Conservation (phyloP, 2,888 invertebrate genomes). For the Ellobium chinense region DNA sequence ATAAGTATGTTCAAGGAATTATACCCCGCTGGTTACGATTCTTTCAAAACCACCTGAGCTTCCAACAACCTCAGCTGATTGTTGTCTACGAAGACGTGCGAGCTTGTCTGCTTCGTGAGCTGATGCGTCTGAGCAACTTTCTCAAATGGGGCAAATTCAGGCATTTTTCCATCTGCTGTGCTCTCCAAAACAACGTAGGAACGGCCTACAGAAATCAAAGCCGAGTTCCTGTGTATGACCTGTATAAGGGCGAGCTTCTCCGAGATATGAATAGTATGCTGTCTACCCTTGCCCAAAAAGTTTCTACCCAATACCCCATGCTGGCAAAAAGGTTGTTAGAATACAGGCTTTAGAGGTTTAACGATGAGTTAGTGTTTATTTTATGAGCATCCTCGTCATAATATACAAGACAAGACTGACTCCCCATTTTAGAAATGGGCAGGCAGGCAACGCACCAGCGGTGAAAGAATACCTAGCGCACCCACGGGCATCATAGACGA, state of each 20-base stretch:
- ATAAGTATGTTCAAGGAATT: too few species aligned
- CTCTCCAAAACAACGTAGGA: background rate
- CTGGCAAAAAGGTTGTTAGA: background rate
- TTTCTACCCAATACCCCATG: background rate
- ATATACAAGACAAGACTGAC: too few species aligned
- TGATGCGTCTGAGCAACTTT: background rate
- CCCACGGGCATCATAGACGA: too few species aligned
- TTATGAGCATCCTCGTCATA: too few species aligned
- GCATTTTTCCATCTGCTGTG: conserved; percentile 3
- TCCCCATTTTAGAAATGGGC: too few species aligned
- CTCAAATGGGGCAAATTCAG: background rate
- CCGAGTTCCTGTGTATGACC: background rate
- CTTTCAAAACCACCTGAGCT: background rate
- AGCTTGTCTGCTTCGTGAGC: background rate
- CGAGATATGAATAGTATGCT: background rate
- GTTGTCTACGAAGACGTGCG: background rate
- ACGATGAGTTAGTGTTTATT: too few species aligned
- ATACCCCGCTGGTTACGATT: background rate
- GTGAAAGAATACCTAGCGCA: too few species aligned
- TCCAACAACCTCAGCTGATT: background rate
- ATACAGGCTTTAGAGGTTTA: too few species aligned
- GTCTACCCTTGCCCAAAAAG: background rate
- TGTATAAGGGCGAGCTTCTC: background rate
- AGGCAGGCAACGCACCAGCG: too few species aligned
- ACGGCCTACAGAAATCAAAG: background rate